These are phyloP conservation scores for Philopedon plagiatum DNA, from an alignment of 2,888 invertebrate species.

Conservation along the genomic window DNA sequence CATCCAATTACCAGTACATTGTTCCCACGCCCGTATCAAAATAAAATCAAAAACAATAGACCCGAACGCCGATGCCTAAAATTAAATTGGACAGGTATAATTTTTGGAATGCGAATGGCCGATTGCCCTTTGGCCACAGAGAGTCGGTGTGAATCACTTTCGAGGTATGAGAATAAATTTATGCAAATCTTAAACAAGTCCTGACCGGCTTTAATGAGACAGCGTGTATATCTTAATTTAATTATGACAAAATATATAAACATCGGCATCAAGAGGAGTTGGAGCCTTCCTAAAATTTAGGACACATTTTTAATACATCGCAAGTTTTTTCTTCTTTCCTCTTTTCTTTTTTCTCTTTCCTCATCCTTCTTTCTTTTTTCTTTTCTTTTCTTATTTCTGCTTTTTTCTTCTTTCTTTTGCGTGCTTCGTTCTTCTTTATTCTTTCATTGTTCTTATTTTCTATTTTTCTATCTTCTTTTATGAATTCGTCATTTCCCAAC, in stretches of 20 bases:
- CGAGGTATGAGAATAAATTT: slow-evolving; percentile 6
- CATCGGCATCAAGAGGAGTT: no score
- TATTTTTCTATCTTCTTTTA: no score
- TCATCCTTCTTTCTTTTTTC: no score
- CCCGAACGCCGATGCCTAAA: slow-evolving; percentile 16
- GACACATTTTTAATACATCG: no score
- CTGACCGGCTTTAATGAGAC: not conserved
- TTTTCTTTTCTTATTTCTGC: no score
- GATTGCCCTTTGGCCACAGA: slow-evolving; percentile 19
- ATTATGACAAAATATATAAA: not conserved
- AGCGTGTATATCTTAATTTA: not conserved
- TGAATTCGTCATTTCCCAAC: no score
- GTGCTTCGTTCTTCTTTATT: no score
- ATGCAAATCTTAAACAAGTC: slow-evolving; percentile 1
- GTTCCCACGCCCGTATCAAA: slow-evolving; percentile 21
- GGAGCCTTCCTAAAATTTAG: no score
- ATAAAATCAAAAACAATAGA: slow-evolving; percentile 23
- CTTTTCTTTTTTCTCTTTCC: no score
- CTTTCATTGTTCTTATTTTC: no score
- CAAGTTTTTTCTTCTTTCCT: no score
- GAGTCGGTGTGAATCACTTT: slow-evolving; percentile 29
- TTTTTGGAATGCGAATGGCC: slow-evolving; percentile 14
- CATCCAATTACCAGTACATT: not conserved
- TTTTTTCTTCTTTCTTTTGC: no score
- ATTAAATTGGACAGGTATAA: slow-evolving; percentile 31